Percentiles rank a stretch among this genome's conserved stretches.
Conservation (phyloP, 2,113 vertebrate genomes). For the Cinclus cinclus region DNA sequence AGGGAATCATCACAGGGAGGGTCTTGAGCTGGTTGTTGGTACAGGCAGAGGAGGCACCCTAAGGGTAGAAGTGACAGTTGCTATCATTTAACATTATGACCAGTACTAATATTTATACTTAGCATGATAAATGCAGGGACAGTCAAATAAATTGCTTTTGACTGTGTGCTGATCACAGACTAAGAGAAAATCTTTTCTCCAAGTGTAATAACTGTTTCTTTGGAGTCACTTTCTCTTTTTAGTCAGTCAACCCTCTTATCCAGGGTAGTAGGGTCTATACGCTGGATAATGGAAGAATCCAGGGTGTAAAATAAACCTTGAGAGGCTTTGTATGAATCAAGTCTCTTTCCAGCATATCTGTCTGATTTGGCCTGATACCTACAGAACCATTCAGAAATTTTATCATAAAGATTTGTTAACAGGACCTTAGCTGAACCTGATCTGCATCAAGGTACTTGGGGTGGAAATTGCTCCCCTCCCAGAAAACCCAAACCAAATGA, state of each 20-base stretch:
- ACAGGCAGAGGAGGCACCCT: not conserved
- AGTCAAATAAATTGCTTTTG: not conserved
- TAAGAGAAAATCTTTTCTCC: not conserved
- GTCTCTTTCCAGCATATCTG: not conserved
- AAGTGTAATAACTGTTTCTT: not conserved
- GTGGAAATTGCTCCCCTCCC: not conserved
- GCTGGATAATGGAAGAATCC: not conserved
- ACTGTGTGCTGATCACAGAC: not conserved
- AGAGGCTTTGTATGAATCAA: not conserved
- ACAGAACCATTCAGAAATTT: not conserved
- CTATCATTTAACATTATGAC: not conserved
- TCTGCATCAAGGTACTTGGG: not conserved
- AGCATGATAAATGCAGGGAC: not conserved
- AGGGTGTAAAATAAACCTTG: not conserved
- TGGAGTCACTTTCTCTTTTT: not conserved
- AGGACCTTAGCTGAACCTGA: not conserved
- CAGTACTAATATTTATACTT: not conserved
- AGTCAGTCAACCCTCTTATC: not conserved
- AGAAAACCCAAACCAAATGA: accelerated
- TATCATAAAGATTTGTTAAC: not conserved
- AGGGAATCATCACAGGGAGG: not conserved
- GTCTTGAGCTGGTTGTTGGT: not conserved
- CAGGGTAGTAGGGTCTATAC: not conserved
- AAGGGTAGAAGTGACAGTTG: not conserved
- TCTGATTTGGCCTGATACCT: not conserved